Percentiles rank a stretch among this genome's conserved stretches.
These are phyloP conservation scores for Drosophila histrio DNA, from an alignment of 2,888 invertebrate species.

Conservation along the genomic window DNA sequence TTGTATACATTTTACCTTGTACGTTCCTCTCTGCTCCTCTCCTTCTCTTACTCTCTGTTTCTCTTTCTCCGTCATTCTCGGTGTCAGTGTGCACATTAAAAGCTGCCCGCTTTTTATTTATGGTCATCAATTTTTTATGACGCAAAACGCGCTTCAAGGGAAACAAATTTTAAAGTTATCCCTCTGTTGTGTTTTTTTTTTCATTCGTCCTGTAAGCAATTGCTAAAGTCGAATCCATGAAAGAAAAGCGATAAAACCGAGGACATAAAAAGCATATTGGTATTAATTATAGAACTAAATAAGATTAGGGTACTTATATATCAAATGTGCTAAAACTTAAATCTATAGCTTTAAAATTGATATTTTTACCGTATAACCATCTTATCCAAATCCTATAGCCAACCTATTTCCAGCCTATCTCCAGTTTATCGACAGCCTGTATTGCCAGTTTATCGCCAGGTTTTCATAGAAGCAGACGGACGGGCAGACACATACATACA, in stretches of 20 bases:
- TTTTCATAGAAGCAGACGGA: no score
- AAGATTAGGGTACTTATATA: no score
- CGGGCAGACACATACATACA: no score
- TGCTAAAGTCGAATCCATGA: constrained; percentile 22
- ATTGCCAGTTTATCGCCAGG: no score
- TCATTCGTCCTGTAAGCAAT: constrained; percentile 21
- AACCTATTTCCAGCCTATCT: no score
- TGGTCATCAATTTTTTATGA: constrained; percentile 75
- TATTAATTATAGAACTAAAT: neutral
- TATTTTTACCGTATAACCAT: no score
- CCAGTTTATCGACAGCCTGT: no score
- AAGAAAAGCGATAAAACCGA: neutral
- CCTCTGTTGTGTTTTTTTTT: neutral
- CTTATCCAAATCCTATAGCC: no score
- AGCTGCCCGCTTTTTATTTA: constrained; percentile 71
- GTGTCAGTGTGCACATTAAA: constrained; percentile 54
- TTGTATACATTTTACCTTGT: constrained; percentile 27
- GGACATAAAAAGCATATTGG: neutral
- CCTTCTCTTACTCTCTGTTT: neutral
- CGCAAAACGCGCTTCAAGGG: constrained; percentile 52
- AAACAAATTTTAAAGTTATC: constrained; percentile 36
- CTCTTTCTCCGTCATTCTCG: neutral
- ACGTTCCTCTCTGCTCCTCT: neutral
- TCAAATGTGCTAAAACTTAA: no score
- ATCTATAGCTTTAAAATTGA: no score